Percentiles rank a stretch among this genome's conserved stretches.
These are phyloP conservation scores for Spialia ferax DNA, from an alignment of 2,888 invertebrate genomes.

Conservation along the genomic window DNA sequence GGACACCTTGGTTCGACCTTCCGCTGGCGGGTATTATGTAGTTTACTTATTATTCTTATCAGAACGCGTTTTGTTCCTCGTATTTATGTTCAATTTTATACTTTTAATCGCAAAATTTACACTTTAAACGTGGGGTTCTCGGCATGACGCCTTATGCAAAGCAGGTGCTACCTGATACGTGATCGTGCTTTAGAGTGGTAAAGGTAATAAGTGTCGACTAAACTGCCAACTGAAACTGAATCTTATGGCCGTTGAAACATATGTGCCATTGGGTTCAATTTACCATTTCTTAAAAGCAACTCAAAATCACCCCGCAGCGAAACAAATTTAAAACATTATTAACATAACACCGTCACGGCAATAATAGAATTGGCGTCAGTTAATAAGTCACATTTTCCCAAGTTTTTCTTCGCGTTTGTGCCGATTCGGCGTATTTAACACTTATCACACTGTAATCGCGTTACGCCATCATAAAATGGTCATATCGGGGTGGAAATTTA, in stretches of 20 bases:
- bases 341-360: conserved; percentile 43
- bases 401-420: conserved; percentile 54
- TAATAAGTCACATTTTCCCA: conserved; percentile 63
- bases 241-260: conserved; percentile 42
- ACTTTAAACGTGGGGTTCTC: conserved; percentile 79
- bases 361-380: conserved; percentile 41
- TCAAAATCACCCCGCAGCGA: conserved; percentile 38
- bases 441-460: conserved; percentile 72
- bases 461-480: conserved; percentile 77
- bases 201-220: conserved; percentile 58
- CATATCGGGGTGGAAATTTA: conserved; percentile 71
- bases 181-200: conserved; percentile 57
- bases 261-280: conserved; percentile 21
- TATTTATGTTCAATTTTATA: conserved; percentile 77
- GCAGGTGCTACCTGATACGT: conserved; percentile 85
- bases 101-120: conserved; percentile 83
- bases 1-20: conserved; percentile 71
- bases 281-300: neutral
- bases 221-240: conserved; percentile 53
- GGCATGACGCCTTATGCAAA: conserved; percentile 85
- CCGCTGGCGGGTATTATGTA: conserved; percentile 57
- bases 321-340: conserved; percentile 42
- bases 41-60: conserved; percentile 72
- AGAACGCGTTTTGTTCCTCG: conserved; percentile 63
- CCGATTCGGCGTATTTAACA: conserved; percentile 53